These are phyloP conservation scores for Zophobas atratus DNA, from an alignment of 1,140 invertebrate genomes.

Conservation along the genomic window DNA sequence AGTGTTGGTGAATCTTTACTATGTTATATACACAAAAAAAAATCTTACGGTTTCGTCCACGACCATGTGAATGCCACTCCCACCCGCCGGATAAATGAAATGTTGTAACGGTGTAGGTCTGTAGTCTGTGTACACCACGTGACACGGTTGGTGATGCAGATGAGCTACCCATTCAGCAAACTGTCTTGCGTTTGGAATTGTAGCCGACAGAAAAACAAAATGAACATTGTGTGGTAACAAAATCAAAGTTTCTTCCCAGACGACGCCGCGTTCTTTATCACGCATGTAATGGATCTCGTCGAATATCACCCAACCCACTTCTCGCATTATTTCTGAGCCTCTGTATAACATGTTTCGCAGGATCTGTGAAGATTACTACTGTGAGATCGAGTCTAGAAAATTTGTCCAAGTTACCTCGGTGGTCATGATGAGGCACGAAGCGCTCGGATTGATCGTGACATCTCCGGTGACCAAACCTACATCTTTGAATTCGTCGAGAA, in stretches of 20 bases:
- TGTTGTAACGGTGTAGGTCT: constrained; percentile 98
- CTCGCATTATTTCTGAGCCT: constrained; percentile 97
- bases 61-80: constrained; percentile 96
- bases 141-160: constrained; percentile 97
- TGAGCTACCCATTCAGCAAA: constrained; percentile 99
- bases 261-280: constrained; percentile 98
- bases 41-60: constrained; percentile 88
- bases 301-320: constrained; percentile 99
- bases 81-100: constrained; percentile 96
- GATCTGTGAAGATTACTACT: constrained; percentile 76
- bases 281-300: constrained; percentile 99
- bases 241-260: constrained; percentile 99
- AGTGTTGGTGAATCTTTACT: too few relatives aligned
- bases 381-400: neutral
- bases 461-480: constrained; percentile 99
- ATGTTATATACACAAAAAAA: constrained; percentile 8
- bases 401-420: constrained; percentile 84
- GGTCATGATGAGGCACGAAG: constrained; percentile 99
- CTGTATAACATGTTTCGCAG: constrained; percentile 98
- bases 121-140: constrained; percentile 99
- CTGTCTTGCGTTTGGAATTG: constrained; percentile 98
- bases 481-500: constrained; percentile 98
- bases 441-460: constrained; percentile 98
- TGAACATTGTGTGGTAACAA: constrained; percentile 97
- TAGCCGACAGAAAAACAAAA: constrained; percentile 99